Percentiles rank a stretch among this genome's conserved stretches.
phyloP scores from a whole-genome alignment of 2,888 invertebrate genomes.

The Peribatodes rhomboidaria region DNA sequence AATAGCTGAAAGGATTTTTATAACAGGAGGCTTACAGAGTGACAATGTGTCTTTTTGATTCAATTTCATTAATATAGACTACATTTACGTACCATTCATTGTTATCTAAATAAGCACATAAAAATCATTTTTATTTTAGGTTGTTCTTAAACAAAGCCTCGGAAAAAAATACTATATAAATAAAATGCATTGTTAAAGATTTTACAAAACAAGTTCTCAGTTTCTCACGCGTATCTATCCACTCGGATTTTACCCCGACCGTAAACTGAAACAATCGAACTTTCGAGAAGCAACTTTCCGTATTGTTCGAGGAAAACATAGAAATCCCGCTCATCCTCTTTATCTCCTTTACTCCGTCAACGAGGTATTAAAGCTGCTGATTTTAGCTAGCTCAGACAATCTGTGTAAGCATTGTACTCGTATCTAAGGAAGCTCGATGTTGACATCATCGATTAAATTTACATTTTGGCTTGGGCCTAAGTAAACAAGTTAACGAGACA shows the following conservation, averaged over 20 bases:
- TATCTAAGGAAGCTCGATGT: not conserved
- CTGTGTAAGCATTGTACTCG: conserved; percentile 3
- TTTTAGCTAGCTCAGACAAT: conserved; percentile 9
- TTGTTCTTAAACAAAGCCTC: too few species aligned
- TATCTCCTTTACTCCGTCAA: conserved; percentile 27
- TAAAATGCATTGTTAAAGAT: not conserved
- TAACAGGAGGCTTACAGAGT: too few species aligned
- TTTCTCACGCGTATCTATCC: conserved; percentile 12
- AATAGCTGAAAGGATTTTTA: not conserved
- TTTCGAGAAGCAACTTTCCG: conserved; percentile 26
- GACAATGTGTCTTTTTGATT: too few species aligned
- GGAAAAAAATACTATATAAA: not conserved
- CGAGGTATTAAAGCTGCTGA: conserved; percentile 14
- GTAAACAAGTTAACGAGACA: not conserved
- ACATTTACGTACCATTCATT: too few species aligned
- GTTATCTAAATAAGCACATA: too few species aligned
- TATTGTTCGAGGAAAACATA: conserved; percentile 36
- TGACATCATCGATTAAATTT: not conserved
- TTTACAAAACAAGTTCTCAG: not conserved
- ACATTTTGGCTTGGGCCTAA: conserved; percentile 1
- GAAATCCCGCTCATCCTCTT: conserved; percentile 26
- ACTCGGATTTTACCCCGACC: conserved; percentile 9
- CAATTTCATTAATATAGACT: too few species aligned
- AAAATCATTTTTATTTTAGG: too few species aligned
- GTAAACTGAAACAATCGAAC: conserved; percentile 30